Conservation (phyloP, 2,797 vertebrate genomes). For the Mormyrus hasselquistii region DNA sequence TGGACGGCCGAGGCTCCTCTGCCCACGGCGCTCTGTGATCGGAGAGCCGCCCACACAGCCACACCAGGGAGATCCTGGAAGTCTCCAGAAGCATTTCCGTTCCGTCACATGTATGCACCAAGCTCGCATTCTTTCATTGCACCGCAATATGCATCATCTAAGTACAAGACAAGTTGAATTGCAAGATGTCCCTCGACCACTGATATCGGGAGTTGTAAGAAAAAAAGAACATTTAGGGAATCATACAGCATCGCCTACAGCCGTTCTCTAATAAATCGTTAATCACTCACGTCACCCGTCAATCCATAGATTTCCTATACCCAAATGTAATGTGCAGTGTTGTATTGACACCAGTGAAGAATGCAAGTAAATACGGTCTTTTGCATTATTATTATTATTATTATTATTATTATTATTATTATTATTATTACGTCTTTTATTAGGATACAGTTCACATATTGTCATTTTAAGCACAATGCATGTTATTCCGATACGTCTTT, state of each 20-base stretch:
- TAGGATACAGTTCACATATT: not conserved
- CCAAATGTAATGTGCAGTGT: not conserved
- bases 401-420: not conserved
- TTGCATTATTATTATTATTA: not conserved
- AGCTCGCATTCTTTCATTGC: not conserved
- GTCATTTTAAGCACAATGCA: not conserved
- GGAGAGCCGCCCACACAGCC: not conserved
- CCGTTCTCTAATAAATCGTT: not conserved
- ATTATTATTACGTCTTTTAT: not conserved
- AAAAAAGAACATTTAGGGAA: not conserved
- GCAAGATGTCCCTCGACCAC: not conserved
- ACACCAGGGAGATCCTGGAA: not conserved
- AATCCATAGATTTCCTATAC: not conserved
- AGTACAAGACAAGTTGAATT: not conserved
- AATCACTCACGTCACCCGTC: not conserved
- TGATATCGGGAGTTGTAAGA: not conserved
- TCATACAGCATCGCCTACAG: not conserved
- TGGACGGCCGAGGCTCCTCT: not conserved
- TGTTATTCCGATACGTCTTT: not conserved
- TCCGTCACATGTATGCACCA: not conserved
- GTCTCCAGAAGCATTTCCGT: not conserved
- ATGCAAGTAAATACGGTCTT: not conserved
- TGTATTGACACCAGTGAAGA: not conserved
- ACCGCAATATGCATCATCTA: not conserved
- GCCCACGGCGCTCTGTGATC: conserved; percentile 10